These are phyloP conservation scores for Hypomecis atomaria DNA, from an alignment of 2,888 invertebrate species.

Conservation along the genomic window DNA sequence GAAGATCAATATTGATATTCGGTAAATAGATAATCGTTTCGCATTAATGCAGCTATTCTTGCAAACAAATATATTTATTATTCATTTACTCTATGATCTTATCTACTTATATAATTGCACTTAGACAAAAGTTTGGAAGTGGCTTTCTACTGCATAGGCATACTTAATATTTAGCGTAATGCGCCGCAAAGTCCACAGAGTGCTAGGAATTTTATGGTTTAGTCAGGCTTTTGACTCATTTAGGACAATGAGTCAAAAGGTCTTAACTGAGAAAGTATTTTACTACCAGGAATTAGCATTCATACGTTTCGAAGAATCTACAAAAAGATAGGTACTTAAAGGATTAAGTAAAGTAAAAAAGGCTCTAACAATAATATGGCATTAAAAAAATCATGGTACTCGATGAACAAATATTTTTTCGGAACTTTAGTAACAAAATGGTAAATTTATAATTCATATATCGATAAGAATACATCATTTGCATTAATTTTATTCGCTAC, in stretches of 20 bases:
- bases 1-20: constrained; percentile 24
- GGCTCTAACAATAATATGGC: not conserved
- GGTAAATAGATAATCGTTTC: constrained; percentile 11
- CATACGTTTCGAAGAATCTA: not conserved
- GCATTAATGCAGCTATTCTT: not conserved
- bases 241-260: constrained; percentile 22
- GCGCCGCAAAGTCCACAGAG: not conserved
- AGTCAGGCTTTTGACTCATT: constrained; percentile 28
- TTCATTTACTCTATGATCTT: not conserved
- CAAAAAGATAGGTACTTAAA: constrained; percentile 2
- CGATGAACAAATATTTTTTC: too few species aligned
- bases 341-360: not conserved
- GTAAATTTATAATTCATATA: too few species aligned
- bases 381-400: too few species aligned
- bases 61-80: not conserved
- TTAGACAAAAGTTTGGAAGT: not conserved
- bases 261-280: constrained; percentile 19
- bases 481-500: too few species aligned
- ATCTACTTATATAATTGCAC: not conserved
- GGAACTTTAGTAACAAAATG: too few species aligned
- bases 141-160: not conserved
- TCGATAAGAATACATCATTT: not conserved
- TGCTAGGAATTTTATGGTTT: not conserved
- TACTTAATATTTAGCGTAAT: constrained; percentile 10
- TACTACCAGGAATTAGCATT: constrained; percentile 9